phyloP scores from a whole-genome alignment of 2,113 vertebrate genomes.

The Cygnus atratus region DNA sequence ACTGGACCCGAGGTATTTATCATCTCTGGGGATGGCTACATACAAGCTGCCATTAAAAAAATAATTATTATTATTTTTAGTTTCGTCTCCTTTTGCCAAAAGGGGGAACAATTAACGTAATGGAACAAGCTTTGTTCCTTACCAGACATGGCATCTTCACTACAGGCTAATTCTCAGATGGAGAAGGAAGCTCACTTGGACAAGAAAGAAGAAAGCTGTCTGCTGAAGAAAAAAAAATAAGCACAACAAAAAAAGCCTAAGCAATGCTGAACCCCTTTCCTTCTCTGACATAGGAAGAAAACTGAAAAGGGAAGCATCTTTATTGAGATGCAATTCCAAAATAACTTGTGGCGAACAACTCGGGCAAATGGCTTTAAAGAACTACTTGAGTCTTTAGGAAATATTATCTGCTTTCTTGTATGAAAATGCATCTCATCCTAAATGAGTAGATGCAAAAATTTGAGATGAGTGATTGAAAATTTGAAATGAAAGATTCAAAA shows the following conservation, averaged over 20 bases:
- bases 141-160: background rate
- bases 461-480: background rate
- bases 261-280: background rate
- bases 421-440: background rate
- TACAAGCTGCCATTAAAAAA: accelerated
- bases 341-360: background rate
- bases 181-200: background rate
- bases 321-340: background rate
- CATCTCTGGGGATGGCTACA: background rate
- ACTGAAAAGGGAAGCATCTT: background rate
- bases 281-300: background rate
- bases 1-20: background rate
- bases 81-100: background rate
- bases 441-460: background rate
- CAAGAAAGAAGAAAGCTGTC: background rate
- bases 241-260: background rate
- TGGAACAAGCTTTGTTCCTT: background rate
- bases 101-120: background rate
- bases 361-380: background rate
- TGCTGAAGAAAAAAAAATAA: background rate
- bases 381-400: background rate
- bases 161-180: background rate
- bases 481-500: background rate
- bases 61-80: too few species aligned
- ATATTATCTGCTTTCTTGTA: background rate